Evolutionary conservation across 2,797 vertebrate genomes (phyloP), one percentile per base, ranked within the genome.

Genomic region (Borostomias antarcticus): DNA sequence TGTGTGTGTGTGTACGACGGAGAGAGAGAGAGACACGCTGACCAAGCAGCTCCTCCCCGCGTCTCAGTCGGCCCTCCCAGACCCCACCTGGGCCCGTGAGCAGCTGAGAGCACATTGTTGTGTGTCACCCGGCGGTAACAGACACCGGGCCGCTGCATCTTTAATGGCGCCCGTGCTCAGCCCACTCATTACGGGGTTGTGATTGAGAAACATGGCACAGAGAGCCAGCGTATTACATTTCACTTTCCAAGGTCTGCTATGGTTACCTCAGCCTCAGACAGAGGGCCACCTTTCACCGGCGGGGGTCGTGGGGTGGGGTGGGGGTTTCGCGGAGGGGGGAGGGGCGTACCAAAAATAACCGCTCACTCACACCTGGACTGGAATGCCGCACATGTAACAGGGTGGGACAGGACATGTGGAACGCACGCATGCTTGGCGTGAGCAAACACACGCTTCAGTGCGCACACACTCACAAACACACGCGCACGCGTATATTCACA

Each of bases 171-270:
- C 52, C 32, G 84, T 84, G 76, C 77, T 73, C 73, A 69, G 84
- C 84, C 83, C 87, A 85, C 86, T 90, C 87, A 89, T 91, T 90
- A 88, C 86, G 77, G 79, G 85, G 91, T 90, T 90, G 89, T 91
- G 90, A 93, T 92, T 92, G 89, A 91, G 84, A 87, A 89, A 84
- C 81, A 76, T 78, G 78, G 82, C 68, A 66, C 77, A 78, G 70
- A 86, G 82, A 67, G 73, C 79, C 75, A 61, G 66, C 72, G 83
- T 86, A 84, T 92, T 89, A 15, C 82, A 89, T 93, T 93, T 93
- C 91, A 93, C 91, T 92, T 93, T 93, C 91, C 89, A 90, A 91
- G 81, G 86, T 78, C 85, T 89, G 85, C 91, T 93, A 91, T 88
- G 87, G 91, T 92, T 91, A 93, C 91, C 83, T 75, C 78, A 75